Conservation (phyloP, 2,113 vertebrate species). For the Heterotis niloticus region DNA sequence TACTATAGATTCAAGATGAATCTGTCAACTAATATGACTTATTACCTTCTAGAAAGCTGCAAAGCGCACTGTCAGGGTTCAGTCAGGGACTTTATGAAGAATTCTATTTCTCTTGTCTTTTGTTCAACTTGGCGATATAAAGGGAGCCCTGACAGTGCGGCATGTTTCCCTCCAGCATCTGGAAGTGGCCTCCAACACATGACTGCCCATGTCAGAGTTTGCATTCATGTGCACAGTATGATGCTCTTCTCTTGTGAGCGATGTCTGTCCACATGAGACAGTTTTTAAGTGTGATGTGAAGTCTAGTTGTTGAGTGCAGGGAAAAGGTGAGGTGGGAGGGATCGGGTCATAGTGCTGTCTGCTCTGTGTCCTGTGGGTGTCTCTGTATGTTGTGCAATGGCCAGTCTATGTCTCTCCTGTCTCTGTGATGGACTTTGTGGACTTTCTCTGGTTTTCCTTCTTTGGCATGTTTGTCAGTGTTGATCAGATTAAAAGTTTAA, state of each 20-base stretch:
- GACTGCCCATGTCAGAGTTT: background rate
- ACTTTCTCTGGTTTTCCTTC: background rate
- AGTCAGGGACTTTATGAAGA: too few relatives aligned
- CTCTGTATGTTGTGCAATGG: constrained; percentile 26
- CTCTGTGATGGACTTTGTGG: background rate
- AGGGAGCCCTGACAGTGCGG: background rate
- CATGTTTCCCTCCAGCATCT: background rate
- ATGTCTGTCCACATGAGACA: constrained; percentile 43
- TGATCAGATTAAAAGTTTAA: background rate
- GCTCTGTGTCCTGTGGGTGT: constrained; percentile 17
- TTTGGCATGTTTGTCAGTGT: background rate
- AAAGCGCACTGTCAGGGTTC: too few relatives aligned
- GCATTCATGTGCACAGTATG: constrained; percentile 14
- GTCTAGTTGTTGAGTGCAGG: constrained; percentile 35
- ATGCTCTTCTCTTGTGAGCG: constrained; percentile 24
- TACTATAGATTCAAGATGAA: background rate
- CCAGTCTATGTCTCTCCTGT: background rate
- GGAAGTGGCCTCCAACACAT: background rate
- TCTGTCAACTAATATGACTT: background rate
- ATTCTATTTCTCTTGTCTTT: too few relatives aligned
- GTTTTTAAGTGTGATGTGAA: constrained; percentile 42
- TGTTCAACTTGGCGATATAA: background rate
- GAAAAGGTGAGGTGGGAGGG: constrained; percentile 42
- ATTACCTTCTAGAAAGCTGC: background rate
- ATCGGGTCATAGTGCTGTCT: constrained; percentile 9